phyloP scores from a whole-genome alignment of 2,888 invertebrate species.

The Spisula subtruncata region DNA sequence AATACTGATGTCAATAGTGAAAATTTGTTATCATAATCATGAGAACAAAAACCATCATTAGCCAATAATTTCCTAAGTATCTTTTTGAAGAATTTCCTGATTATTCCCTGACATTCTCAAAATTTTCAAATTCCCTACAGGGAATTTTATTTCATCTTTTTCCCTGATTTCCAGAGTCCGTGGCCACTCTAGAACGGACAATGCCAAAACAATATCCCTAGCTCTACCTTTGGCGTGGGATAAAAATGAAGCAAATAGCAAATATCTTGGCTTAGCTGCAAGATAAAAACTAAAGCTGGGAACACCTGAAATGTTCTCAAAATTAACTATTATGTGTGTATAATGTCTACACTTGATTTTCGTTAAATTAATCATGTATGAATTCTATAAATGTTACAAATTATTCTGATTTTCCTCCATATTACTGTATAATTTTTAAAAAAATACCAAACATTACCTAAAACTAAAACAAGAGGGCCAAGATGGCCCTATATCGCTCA shows the following conservation, averaged over 20 bases:
- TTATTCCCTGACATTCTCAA: slow-evolving; percentile 1
- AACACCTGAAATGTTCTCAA: background rate
- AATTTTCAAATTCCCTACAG: background rate
- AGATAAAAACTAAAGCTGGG: background rate
- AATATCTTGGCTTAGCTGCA: slow-evolving; percentile 1
- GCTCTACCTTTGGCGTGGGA: slow-evolving; percentile 1
- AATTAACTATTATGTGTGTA: background rate
- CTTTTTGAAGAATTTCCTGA: slow-evolving; percentile 1
- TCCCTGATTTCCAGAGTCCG: background rate
- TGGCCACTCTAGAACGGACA: too few species aligned
- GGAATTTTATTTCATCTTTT: background rate
- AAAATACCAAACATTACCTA: too few species aligned
- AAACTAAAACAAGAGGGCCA: too few species aligned
- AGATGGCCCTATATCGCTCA: too few species aligned
- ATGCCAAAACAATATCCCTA: slow-evolving; percentile 1
- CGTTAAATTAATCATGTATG: too few species aligned
- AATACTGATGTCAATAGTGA: too few species aligned
- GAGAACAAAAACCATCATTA: too few species aligned
- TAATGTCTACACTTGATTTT: too few species aligned
- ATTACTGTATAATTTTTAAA: too few species aligned
- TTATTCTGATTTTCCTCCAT: too few species aligned
- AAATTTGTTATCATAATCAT: too few species aligned
- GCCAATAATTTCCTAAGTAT: background rate
- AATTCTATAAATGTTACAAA: too few species aligned
- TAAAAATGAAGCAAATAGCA: slow-evolving; percentile 1